These are phyloP conservation scores for Hyposoter dolosus DNA, from an alignment of 2,888 invertebrate species.

Conservation along the genomic window DNA sequence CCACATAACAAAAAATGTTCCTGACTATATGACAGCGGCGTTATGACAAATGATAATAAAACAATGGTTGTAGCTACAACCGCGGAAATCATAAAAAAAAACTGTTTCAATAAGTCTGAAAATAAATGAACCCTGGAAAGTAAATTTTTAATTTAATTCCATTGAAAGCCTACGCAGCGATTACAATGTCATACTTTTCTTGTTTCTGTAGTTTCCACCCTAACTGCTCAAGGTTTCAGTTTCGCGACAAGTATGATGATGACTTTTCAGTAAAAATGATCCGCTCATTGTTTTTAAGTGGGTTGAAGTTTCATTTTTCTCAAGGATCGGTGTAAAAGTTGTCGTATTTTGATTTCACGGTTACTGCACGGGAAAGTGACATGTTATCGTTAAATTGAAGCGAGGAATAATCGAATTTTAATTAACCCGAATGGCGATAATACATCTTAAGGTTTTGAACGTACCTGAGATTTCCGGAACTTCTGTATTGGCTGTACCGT, in stretches of 20 bases:
- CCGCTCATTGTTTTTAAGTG: not conserved
- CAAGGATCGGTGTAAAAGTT: no score
- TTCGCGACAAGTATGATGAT: not conserved
- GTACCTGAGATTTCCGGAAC: conserved; percentile 78
- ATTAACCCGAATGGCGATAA: conserved; percentile 40
- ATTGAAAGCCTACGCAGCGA: not conserved
- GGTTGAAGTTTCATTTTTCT: not conserved
- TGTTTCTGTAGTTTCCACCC: not conserved
- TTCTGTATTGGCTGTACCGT: conserved; percentile 82
- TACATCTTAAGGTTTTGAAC: conserved; percentile 19
- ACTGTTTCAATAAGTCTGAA: not conserved
- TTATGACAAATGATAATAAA: not conserved
- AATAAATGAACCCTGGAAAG: not conserved
- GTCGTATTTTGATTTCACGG: not conserved
- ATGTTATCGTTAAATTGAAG: not conserved
- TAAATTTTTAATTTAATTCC: not conserved
- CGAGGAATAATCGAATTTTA: not conserved
- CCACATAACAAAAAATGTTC: not conserved
- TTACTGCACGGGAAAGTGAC: no score
- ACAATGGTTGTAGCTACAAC: not conserved
- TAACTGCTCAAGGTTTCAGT: not conserved
- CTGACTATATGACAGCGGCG: not conserved
- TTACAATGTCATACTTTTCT: not conserved
- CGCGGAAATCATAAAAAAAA: not conserved
- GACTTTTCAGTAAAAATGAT: not conserved